Conservation (phyloP, 2,113 vertebrate genomes). For the Lampris incognitus region DNA sequence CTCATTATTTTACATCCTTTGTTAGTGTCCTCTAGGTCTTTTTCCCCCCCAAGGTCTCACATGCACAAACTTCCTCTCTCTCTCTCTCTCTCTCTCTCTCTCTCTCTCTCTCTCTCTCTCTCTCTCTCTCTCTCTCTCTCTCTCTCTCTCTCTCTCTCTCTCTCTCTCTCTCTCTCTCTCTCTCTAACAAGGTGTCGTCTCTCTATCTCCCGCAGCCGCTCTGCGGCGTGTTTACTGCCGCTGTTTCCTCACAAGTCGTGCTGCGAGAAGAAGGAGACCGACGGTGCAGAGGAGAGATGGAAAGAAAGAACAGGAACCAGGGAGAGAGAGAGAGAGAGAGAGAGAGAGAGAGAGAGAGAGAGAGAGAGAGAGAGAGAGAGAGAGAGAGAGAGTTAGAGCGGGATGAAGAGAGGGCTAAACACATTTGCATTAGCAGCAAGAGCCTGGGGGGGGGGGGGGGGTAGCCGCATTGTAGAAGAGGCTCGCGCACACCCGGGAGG, state of each 20-base stretch:
- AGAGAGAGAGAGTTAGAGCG: slow-evolving; percentile 10
- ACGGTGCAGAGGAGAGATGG: neutral
- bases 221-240: too few species aligned
- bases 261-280: slow-evolving; percentile 2
- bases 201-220: too few species aligned
- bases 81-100: too few species aligned
- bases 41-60: too few species aligned
- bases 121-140: neutral
- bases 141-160: neutral
- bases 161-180: neutral
- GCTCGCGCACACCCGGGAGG: neutral
- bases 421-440: slow-evolving; percentile 3
- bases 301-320: neutral
- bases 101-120: neutral
- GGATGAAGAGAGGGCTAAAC: slow-evolving; percentile 8
- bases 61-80: too few species aligned
- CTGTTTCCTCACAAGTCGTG: slow-evolving; percentile 5
- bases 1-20: too few species aligned
- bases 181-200: too few species aligned
- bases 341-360: slow-evolving; percentile 25
- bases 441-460: neutral
- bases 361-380: slow-evolving; percentile 13
- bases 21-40: too few species aligned
- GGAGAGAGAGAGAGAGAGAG: slow-evolving; percentile 10
- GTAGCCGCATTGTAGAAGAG: slow-evolving; percentile 4